Evolutionary conservation across 2,888 invertebrate species (phyloP).

Genomic region (Alloscopus bannaensis): DNA sequence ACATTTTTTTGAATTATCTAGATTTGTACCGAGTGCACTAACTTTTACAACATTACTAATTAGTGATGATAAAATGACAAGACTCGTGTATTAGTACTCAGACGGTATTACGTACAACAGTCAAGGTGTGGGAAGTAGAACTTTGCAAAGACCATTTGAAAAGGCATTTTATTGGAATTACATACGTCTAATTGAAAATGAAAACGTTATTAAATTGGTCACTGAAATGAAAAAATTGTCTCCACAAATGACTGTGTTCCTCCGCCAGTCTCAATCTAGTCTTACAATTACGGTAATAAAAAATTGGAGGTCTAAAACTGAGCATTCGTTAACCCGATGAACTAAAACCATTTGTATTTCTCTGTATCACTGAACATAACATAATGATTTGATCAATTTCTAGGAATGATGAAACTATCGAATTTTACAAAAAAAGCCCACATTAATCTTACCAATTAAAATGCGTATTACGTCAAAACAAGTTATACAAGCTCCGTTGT

Average conservation of each 20-base stretch:
- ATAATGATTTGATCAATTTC: constrained; percentile 3
- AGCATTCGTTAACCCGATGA: constrained; percentile 66
- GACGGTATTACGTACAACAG: constrained; percentile 6
- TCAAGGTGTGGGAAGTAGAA: constrained; percentile 46
- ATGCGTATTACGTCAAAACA: no score
- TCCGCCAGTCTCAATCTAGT: background rate
- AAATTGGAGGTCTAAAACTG: constrained; percentile 63
- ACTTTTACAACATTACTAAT: no score
- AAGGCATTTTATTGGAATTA: constrained; percentile 13
- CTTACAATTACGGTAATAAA: no score
- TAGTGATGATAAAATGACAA: constrained; percentile 55
- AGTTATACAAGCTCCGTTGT: no score
- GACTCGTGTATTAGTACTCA: constrained; percentile 16
- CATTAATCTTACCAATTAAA: no score
- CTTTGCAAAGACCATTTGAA: background rate
- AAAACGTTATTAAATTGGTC: background rate
- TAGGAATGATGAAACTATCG: no score
- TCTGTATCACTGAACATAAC: constrained; percentile 58
- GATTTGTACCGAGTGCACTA: constrained; percentile 56
- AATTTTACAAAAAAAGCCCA: no score
- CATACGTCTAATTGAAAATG: constrained; percentile 9
- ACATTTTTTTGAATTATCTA: no score
- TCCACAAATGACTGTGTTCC: background rate
- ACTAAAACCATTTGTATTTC: constrained; percentile 62
- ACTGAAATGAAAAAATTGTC: no score